Percentiles rank a stretch among this genome's conserved stretches.
Evolutionary conservation across 1,140 invertebrate genomes (phyloP).

Genomic region (Varroa destructor): DNA sequence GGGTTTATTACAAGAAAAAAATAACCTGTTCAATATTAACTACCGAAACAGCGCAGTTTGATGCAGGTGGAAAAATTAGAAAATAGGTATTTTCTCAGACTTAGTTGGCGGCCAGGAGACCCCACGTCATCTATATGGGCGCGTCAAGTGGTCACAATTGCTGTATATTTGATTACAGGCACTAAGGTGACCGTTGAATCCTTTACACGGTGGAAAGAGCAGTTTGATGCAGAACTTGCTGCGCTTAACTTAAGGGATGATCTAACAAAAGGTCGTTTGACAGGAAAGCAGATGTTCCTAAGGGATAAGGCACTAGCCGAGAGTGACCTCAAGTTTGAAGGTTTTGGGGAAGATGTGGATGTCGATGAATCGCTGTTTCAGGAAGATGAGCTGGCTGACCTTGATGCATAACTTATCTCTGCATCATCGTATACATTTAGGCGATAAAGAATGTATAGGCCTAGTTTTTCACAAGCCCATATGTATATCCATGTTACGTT

Average conservation of each 20-base stretch:
- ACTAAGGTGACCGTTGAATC: slow-evolving; percentile 25
- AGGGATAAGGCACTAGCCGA: slow-evolving; percentile 22
- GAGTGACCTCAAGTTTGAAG: slow-evolving; percentile 23
- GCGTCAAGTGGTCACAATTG: too few species aligned
- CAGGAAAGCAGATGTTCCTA: slow-evolving; percentile 22
- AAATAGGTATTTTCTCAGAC: too few species aligned
- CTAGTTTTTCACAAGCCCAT: neutral
- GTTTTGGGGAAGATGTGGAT: neutral
- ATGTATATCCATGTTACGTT: too few species aligned
- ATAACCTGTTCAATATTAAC: too few species aligned
- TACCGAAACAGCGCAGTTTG: too few species aligned
- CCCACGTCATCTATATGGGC: too few species aligned
- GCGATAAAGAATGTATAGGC: neutral
- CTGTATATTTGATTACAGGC: neutral
- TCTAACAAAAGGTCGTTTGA: slow-evolving; percentile 1
- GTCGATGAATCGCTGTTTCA: slow-evolving; percentile 21
- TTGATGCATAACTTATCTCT: slow-evolving; percentile 12
- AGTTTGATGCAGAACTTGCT: slow-evolving; percentile 5
- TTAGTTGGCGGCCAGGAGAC: too few species aligned
- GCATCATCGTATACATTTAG: neutral
- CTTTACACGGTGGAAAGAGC: slow-evolving; percentile 15
- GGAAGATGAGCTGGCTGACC: slow-evolving; percentile 20
- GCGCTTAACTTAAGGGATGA: slow-evolving; percentile 1
- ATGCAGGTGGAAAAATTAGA: too few species aligned
- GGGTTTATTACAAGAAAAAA: too few species aligned